These are phyloP conservation scores for Cyanoramphus novaezelandiae DNA, from an alignment of 2,113 vertebrate genomes.

Conservation along the genomic window DNA sequence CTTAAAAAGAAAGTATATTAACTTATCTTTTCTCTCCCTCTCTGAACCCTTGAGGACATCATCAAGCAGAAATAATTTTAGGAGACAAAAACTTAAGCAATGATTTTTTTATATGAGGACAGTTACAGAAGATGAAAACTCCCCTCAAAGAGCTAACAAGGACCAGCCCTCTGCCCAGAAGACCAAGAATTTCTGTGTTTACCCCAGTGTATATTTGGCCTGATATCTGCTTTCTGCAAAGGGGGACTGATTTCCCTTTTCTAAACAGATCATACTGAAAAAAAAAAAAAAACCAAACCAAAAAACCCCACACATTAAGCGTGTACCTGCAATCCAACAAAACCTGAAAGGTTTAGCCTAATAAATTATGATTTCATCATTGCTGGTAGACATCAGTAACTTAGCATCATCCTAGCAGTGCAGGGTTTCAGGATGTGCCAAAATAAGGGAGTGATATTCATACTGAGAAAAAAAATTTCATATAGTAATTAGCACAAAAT, in stretches of 20 bases:
- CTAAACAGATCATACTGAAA: not conserved
- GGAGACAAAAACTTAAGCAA: not conserved
- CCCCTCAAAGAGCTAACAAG: not conserved
- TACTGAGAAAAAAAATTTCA: not conserved
- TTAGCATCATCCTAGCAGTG: not conserved
- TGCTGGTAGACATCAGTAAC: not conserved
- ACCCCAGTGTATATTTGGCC: no score
- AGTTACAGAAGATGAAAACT: not conserved
- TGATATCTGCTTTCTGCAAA: not conserved
- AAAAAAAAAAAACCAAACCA: no score
- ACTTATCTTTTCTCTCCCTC: not conserved
- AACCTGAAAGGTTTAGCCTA: not conserved
- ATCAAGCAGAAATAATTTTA: not conserved
- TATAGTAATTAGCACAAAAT: not conserved
- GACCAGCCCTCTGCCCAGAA: not conserved
- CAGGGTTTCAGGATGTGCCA: not conserved
- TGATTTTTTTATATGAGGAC: not conserved
- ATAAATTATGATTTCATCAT: not conserved
- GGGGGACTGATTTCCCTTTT: not conserved
- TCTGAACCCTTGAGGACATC: not conserved
- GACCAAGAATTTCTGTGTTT: not conserved
- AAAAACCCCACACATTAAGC: not conserved
- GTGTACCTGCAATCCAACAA: not conserved
- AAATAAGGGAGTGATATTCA: not conserved
- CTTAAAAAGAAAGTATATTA: not conserved